Conservation (phyloP, 1,140 invertebrate species). For the Drosophila bipectinata region DNA sequence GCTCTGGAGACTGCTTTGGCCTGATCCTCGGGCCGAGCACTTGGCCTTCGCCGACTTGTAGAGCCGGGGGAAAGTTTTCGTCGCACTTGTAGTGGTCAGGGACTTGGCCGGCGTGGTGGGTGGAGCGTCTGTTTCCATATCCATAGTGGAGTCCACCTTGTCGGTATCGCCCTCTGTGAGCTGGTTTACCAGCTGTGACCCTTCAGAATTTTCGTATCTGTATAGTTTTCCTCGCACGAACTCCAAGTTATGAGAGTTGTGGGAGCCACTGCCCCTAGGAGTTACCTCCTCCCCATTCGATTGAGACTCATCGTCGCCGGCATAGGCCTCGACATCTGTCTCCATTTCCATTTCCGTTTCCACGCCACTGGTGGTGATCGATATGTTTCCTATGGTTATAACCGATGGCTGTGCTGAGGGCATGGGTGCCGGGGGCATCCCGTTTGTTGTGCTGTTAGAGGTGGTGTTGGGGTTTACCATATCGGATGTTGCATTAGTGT, state of each 20-base stretch:
- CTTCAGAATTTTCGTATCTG: slow-evolving; percentile 25
- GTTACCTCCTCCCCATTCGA: background rate
- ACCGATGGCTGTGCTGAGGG: slow-evolving; percentile 4
- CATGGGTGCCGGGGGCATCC: background rate
- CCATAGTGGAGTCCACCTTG: background rate
- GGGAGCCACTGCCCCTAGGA: background rate
- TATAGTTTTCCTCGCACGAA: slow-evolving; percentile 38
- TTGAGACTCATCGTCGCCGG: slow-evolving; percentile 8
- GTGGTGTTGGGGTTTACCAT: background rate
- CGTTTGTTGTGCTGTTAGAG: background rate
- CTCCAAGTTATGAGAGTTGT: background rate
- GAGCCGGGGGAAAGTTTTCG: slow-evolving; percentile 1
- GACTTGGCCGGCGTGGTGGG: slow-evolving; percentile 10
- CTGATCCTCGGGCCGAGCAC: slow-evolving; percentile 6
- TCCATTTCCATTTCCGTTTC: slow-evolving; percentile 3
- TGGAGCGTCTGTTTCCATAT: background rate
- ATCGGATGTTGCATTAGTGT: background rate
- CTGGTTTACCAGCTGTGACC: slow-evolving; percentile 24
- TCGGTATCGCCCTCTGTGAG: background rate
- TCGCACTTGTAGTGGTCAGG: background rate
- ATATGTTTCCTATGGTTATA: background rate
- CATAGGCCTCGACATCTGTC: slow-evolving; percentile 1
- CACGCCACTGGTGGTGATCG: slow-evolving; percentile 1
- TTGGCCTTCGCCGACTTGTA: slow-evolving; percentile 29
- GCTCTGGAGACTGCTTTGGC: background rate